A percentile compares a stretch with the other conserved stretches of the same genome.
Conservation (phyloP, 2,113 vertebrate species). For the Empidonax traillii region DNA sequence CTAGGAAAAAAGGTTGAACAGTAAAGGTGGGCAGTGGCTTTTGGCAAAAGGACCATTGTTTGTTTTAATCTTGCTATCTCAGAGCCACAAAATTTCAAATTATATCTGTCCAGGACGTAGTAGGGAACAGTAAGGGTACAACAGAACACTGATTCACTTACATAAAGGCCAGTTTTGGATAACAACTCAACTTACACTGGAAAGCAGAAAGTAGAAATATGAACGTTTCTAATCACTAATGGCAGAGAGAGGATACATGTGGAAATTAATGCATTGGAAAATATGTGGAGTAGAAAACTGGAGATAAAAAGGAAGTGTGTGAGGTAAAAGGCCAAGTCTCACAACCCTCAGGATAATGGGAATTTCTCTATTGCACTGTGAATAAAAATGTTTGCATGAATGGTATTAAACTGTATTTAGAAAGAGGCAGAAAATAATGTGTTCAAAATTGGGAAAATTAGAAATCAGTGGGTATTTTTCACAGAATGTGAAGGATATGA, state of each 20-base stretch:
- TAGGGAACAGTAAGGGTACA: too few relatives aligned
- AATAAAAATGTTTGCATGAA: not conserved
- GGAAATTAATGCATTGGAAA: not conserved
- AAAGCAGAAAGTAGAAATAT: not conserved
- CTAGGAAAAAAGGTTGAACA: not conserved
- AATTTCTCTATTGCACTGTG: not conserved
- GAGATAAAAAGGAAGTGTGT: not conserved
- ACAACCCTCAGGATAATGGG: not conserved
- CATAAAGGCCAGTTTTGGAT: not conserved
- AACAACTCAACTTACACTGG: not conserved
- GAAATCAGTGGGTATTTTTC: not conserved
- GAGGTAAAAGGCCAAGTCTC: not conserved
- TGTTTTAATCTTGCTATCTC: not conserved
- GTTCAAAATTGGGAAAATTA: not conserved
- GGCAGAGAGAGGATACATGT: not conserved
- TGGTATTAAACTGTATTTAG: not conserved
- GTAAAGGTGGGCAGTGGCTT: not conserved
- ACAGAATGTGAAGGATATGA: not conserved
- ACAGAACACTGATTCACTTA: not conserved
- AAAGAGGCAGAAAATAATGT: not conserved
- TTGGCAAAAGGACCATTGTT: not conserved
- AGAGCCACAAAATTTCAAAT: not conserved
- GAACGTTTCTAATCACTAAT: not conserved
- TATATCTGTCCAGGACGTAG: not conserved
- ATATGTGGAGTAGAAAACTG: not conserved